phyloP scores from a whole-genome alignment of 2,113 vertebrate species.

The Chionomys nivalis region DNA sequence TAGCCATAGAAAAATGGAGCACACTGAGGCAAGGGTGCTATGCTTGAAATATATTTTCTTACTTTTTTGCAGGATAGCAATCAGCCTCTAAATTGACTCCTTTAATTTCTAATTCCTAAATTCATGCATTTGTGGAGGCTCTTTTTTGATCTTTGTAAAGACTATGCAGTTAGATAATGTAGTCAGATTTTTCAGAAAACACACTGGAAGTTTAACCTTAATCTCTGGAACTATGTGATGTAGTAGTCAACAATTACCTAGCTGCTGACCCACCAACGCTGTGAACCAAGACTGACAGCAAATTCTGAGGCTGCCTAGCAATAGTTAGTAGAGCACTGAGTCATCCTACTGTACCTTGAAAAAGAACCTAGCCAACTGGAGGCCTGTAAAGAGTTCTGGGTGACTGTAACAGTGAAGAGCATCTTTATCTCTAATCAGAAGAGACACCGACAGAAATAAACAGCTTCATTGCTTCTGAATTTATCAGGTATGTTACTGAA shows the following conservation, averaged over 20 bases:
- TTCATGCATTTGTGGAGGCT: background rate
- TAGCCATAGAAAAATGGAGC: background rate
- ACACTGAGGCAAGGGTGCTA: background rate
- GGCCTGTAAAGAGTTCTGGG: background rate
- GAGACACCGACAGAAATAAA: background rate
- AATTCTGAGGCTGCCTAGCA: background rate
- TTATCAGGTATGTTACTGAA: background rate
- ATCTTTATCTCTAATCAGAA: background rate
- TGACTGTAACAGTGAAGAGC: accelerated
- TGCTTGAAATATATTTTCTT: background rate
- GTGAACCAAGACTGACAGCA: background rate
- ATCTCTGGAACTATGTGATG: background rate
- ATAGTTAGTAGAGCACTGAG: background rate
- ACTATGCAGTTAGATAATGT: background rate
- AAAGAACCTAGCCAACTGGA: background rate
- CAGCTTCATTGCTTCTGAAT: background rate
- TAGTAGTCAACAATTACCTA: background rate
- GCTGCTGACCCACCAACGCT: background rate
- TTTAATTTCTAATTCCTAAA: background rate
- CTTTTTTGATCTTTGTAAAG: background rate
- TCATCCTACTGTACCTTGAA: background rate
- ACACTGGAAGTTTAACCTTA: background rate
- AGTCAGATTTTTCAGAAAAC: background rate
- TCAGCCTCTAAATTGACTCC: background rate
- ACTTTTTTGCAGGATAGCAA: background rate